phyloP scores from a whole-genome alignment of 2,113 vertebrate genomes.

The Dolichotis patagonum region DNA sequence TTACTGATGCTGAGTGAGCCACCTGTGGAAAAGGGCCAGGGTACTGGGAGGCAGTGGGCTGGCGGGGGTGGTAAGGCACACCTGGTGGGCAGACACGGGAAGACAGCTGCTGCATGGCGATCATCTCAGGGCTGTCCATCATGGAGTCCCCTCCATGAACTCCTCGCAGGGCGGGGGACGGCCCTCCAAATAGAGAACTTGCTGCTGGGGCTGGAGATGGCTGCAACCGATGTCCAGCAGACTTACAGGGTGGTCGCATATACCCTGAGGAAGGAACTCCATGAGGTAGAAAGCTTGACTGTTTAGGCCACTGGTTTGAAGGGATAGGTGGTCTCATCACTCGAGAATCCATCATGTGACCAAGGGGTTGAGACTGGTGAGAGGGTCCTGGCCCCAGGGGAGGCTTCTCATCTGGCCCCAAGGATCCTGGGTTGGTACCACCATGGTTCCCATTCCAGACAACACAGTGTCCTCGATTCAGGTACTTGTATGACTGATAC shows the following conservation, averaged over 20 bases:
- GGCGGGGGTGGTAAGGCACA: conserved; percentile 87
- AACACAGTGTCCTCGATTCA: conserved; percentile 85
- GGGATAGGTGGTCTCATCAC: conserved; percentile 88
- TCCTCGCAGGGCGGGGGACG: conserved; percentile 87
- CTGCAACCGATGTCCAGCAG: conserved; percentile 80
- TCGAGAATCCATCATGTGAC: conserved; percentile 87
- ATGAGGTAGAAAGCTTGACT: conserved; percentile 91
- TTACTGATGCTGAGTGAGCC: conserved; percentile 82
- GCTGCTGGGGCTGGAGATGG: conserved; percentile 53
- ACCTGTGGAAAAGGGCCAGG: conserved; percentile 87
- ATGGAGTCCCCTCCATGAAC: conserved; percentile 93
- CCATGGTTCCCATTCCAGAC: conserved; percentile 92
- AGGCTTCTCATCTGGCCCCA: conserved; percentile 83
- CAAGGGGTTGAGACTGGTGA: conserved; percentile 83
- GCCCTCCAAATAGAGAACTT: conserved; percentile 81
- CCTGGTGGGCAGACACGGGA: conserved; percentile 93
- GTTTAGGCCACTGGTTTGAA: conserved; percentile 92
- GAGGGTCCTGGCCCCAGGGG: conserved; percentile 81
- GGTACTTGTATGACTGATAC: conserved; percentile 90
- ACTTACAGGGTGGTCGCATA: conserved; percentile 88
- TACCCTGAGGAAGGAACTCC: conserved; percentile 87
- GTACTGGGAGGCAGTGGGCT: conserved; percentile 82
- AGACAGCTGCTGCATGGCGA: conserved; percentile 97
- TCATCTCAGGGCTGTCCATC: conserved; percentile 99
- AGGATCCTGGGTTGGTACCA: conserved; percentile 80